A percentile compares a stretch with the other conserved stretches of the same genome.
Evolutionary conservation across 2,888 invertebrate genomes (phyloP).

Genomic region (Drosophila borealis): DNA sequence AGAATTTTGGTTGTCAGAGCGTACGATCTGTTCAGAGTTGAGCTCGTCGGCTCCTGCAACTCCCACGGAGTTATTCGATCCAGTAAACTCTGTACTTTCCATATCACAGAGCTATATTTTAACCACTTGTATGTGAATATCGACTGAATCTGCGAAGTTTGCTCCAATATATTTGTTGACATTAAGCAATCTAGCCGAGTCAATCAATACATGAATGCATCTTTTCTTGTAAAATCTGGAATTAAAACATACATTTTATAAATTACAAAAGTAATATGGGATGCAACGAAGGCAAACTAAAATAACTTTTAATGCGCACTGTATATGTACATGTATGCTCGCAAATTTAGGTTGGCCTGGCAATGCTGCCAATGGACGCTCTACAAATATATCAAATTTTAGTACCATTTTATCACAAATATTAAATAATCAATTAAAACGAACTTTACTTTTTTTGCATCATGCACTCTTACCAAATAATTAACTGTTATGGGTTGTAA

Average conservation of each 20-base stretch:
- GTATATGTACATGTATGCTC: constrained; percentile 48
- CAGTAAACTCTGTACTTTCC: constrained; percentile 48
- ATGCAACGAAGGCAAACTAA: not conserved
- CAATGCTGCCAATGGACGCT: constrained; percentile 64
- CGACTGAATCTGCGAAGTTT: not conserved
- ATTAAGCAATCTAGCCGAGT: not conserved
- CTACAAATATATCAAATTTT: constrained; percentile 36
- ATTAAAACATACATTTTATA: not conserved
- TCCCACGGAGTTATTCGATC: constrained; percentile 16
- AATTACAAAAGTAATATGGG: no score
- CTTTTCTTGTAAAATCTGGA: constrained; percentile 14
- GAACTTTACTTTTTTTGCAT: not conserved
- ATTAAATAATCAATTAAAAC: not conserved
- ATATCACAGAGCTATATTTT: constrained; percentile 22
- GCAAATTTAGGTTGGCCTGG: constrained; percentile 53
- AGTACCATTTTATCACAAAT: constrained; percentile 17
- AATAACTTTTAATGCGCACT: constrained; percentile 37
- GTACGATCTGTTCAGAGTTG: constrained; percentile 37
- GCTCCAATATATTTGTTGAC: constrained; percentile 16
- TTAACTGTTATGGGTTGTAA: not conserved
- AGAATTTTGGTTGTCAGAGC: constrained; percentile 18
- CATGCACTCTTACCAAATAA: constrained; percentile 29
- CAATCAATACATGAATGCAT: constrained; percentile 33
- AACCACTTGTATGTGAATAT: not conserved
- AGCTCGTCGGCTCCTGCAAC: constrained; percentile 30